Conservation (phyloP, 1,140 invertebrate genomes). For the Macrosteles quadrilineatus region DNA sequence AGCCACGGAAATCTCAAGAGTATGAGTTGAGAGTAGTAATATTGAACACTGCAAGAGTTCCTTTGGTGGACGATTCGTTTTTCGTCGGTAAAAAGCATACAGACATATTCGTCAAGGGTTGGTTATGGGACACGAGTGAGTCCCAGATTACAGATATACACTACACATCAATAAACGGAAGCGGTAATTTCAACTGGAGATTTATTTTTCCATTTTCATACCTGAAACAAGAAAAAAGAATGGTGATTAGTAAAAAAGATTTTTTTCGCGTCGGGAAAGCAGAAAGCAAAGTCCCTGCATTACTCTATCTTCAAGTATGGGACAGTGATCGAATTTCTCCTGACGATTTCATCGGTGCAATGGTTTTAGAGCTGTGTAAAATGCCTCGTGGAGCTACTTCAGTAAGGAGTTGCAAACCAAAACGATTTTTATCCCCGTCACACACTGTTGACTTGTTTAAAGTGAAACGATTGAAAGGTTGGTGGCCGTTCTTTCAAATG, state of each 20-base stretch:
- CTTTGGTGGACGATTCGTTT: conserved; percentile 73
- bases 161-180: conserved; percentile 73
- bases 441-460: conserved; percentile 77
- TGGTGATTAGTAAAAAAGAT: conserved; percentile 54
- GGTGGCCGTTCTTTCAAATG: conserved; percentile 75
- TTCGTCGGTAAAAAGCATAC: conserved; percentile 78
- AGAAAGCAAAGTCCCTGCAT: conserved; percentile 53
- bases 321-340: conserved; percentile 76
- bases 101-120: conserved; percentile 86
- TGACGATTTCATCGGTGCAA: conserved; percentile 77
- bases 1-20: conserved; percentile 67
- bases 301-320: conserved; percentile 54
- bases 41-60: conserved; percentile 76
- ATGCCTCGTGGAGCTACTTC: conserved; percentile 53
- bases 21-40: conserved; percentile 84
- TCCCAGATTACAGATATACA: conserved; percentile 82
- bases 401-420: conserved; percentile 58
- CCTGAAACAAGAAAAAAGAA: conserved; percentile 73
- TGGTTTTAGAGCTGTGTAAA: neutral
- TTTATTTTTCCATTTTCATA: conserved; percentile 85
- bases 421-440: conserved; percentile 59
- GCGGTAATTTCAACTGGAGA: conserved; percentile 89
- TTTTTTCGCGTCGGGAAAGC: conserved; percentile 38
- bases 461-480: conserved; percentile 67
- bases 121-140: conserved; percentile 70